phyloP scores from a whole-genome alignment of 1,140 invertebrate species.

The Rhopalosiphum padi region DNA sequence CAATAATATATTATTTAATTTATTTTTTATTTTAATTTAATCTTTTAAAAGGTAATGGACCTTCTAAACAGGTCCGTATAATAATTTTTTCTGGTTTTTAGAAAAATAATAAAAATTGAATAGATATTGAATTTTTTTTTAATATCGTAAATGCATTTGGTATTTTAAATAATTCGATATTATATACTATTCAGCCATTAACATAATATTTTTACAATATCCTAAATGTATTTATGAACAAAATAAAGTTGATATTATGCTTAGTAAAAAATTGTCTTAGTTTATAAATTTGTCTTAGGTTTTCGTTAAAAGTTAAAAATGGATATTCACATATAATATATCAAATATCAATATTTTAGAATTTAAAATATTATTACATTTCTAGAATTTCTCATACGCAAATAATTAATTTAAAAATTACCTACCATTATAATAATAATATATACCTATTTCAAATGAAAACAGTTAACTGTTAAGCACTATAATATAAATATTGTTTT shows the following conservation, averaged over 20 bases:
- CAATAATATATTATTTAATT: not conserved
- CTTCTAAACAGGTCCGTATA: too few relatives aligned
- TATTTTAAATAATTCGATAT: not conserved
- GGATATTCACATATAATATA: not conserved
- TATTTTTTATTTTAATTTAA: too few relatives aligned
- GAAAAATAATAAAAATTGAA: not conserved
- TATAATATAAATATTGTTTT: too few relatives aligned
- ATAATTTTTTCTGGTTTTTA: not conserved
- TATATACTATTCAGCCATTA: not conserved
- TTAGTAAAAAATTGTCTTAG: not conserved
- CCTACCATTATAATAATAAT: not conserved
- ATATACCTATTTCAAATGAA: not conserved
- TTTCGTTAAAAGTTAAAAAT: not conserved
- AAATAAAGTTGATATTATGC: not conserved
- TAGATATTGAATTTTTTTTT: not conserved
- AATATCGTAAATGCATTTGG: not conserved
- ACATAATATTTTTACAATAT: not conserved
- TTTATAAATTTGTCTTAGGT: not conserved
- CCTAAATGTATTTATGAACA: not conserved
- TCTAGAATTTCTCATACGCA: not conserved
- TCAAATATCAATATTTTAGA: not conserved
- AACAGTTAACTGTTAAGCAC: not conserved
- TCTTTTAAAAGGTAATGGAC: too few relatives aligned
- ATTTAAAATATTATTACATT: not conserved
- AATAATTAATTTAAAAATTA: not conserved